Evolutionary conservation across 1,140 invertebrate genomes (phyloP), one percentile per base, ranked within the genome.

Genomic region (Sminthurides bifidus): DNA sequence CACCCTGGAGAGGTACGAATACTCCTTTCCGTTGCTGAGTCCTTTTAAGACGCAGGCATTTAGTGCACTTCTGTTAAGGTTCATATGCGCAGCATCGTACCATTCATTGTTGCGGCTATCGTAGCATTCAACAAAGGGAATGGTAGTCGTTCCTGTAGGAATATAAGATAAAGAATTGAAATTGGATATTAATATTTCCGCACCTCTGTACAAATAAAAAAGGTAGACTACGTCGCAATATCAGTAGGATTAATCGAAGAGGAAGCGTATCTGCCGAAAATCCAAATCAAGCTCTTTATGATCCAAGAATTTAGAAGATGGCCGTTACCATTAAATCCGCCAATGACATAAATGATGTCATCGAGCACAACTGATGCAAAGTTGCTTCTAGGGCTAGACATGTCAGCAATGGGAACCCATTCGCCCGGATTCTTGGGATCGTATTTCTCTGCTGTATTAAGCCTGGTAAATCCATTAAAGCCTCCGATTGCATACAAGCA

Each of bases 351-450:
- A 55, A 87, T 85, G 79, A 82, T 81, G 56, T 84, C 82, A 64
- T 87, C 83, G 23, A 85, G 78, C 14, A 86, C 80, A 58, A 82
- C 82, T 19, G 83, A 79, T 12, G 85, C 84, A 66, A 91, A 90
- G 67, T 91, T 91, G 68, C 85, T 88, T 35, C 87, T 74, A 0
- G 84, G 83, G 64, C 80, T 82, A 69, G 82, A 82, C 88, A 92
- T 91, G 67, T 87, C 82, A 68, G 79, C 30, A 69, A 79, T 80
- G 71, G 80, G 40, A 68, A 77, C 69, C 87, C 86, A 71, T 67
- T 77, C 63, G 68, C 76, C 56, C 0, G 76, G 67, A 4, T 46
- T 76, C 15, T 78, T 75, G 1, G 84, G 82, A 69, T 84, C 82
- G 67, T 81, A 89, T 58, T 79, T 76, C 66, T 85, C 83, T 10